Evolutionary conservation across 2,888 invertebrate species (phyloP), one percentile per base, ranked within the genome.

Genomic region (Tupiocoris notatus): DNA sequence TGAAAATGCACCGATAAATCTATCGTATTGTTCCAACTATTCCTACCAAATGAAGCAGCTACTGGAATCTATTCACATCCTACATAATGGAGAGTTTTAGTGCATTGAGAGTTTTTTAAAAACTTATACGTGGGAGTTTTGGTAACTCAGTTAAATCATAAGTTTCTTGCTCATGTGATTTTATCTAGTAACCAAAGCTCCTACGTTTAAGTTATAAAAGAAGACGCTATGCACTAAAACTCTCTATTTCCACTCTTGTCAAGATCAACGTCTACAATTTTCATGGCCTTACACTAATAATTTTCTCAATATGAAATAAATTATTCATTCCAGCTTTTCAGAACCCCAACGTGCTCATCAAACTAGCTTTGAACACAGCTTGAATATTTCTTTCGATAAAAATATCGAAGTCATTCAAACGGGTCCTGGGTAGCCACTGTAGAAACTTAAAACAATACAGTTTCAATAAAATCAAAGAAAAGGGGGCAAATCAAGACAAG

Each of bases 391-490:
- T 25, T n/a, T 18, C 18, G 17, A 6, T 24, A 25, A 18, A n/a
- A 39, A 65, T 65, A 22, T 21, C 39, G 7, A 67, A 67, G 67
- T 56, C 67, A 67, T 67, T 67, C 67, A 67, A 3, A 3, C 56
- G 57, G 16, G 54, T 57, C 67, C 57, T 67, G n/a, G n/a, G n/a
- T 20, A 21, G 57, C 23, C 21, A 21, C 58, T 70, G 24, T 59
- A 70, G 21, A 70, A 70, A 70, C 22, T 59, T n/a, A 24, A 57
- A 18, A 56, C 39, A 57, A 67, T 39, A 39, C 39, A 57, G n/a
- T 22, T 9, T 57, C 39, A 56, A 1, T 1, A 1, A 22, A 65
- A 65, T 24, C 9, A 39, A 65, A 65, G 18, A 65, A 1, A 54
- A 56, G 3, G 54, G 39, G 39, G 39, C 39, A 39, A 39, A 39